Base-by-base conservation (phyloP, 2,113 vertebrate species). In the Coryphaenoides rupestris region DNA sequence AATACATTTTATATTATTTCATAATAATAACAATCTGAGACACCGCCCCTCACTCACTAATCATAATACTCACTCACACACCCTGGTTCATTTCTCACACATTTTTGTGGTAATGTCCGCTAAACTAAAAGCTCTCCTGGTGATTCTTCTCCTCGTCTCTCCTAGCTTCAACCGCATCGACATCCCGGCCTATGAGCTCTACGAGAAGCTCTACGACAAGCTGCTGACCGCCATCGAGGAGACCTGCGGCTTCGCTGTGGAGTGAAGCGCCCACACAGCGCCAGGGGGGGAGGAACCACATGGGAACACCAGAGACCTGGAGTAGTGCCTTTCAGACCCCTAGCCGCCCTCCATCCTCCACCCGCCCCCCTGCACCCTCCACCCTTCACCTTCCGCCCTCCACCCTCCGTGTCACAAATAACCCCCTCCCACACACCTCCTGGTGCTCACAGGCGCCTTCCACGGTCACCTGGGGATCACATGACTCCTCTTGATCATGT, bases 201-300 rank as follows among this genome's bases (percentile, higher is more conserved):
- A 98, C 16, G 97, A 99, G 75, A 98, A 98, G 89, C 92, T 99
- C 10, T 97, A 97, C 64, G 97, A 99, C 89, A 99, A 99, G 93
- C 89, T 99, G 89, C 94, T 99, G 87, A 99, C 97, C 7, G 97
- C 97, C 92, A 98, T 99, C 52, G 97, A 99, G 87, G 97, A 99
- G 87, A 99, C 97, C 1, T 99, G 97, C 66, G 97, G 97, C 74
- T 99, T 99, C 62, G 96, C 96, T 70, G 97, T 99, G 82, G 97
- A 99, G 89, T 98, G 93, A 95, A 19, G 10, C 16, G 47, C 15
- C 47, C 45, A 0, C 21, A 0, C 17, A 15, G 5, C 45, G 55
- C 26, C 1, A 54, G 21, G 62, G 54, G 9, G 57, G 46, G 46
- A 16, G 46, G 46, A 14, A 12, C 47, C 16, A 17, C 15, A 7